These are phyloP conservation scores for Calycopis cecrops DNA, from an alignment of 1,140 invertebrate genomes.

Conservation along the genomic window DNA sequence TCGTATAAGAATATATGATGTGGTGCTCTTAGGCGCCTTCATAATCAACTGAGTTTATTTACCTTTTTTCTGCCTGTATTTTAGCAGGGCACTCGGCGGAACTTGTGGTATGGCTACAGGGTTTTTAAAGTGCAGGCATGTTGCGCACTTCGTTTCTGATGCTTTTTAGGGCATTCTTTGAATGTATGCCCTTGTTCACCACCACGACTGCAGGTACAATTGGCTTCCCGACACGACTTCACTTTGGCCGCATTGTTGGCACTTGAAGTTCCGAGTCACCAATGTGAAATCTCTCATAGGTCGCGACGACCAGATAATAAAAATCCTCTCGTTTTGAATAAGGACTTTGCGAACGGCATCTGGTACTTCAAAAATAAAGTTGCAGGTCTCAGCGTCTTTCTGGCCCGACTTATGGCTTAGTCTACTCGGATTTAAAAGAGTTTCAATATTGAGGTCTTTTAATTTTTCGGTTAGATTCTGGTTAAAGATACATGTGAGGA, in stretches of 20 bases:
- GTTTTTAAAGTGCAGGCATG: conserved; percentile 17
- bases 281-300: neutral
- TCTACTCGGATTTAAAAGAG: too few species aligned
- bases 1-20: neutral
- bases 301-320: too few species aligned
- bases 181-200: neutral
- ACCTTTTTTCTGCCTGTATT: conserved; percentile 5
- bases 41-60: conserved; percentile 15
- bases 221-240: neutral
- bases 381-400: too few species aligned
- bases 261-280: neutral
- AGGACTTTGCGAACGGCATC: too few species aligned
- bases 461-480: too few species aligned
- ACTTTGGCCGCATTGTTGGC: neutral
- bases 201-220: neutral
- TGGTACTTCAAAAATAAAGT: too few species aligned
- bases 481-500: too few species aligned
- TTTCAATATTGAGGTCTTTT: too few species aligned
- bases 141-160: conserved; percentile 3
- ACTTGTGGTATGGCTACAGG: neutral
- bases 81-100: too few species aligned
- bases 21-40: conserved; percentile 14
- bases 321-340: too few species aligned
- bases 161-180: neutral
- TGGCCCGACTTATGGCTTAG: too few species aligned